phyloP scores from a whole-genome alignment of 2,113 vertebrate species.

The Abramis brama region DNA sequence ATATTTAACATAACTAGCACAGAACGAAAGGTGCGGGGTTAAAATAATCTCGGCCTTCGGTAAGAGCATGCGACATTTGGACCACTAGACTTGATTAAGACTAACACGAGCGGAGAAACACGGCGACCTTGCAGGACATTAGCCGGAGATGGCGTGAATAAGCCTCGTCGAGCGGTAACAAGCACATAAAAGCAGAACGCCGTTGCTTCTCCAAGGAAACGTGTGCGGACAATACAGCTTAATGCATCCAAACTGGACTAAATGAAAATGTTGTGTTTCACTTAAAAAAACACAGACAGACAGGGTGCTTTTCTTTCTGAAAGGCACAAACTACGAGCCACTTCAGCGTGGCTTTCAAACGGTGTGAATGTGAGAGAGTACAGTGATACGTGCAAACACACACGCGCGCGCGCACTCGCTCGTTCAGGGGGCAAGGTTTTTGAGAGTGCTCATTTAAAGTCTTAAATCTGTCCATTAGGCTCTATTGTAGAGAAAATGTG shows the following conservation, averaged over 20 bases:
- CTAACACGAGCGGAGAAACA: conserved; percentile 2
- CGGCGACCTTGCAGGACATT: conserved; percentile 2
- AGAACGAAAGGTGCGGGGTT: not conserved
- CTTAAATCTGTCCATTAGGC: conserved; percentile 91
- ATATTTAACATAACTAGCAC: not conserved
- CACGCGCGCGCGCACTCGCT: not conserved
- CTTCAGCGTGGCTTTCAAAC: conserved; percentile 42
- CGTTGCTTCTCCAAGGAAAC: not conserved
- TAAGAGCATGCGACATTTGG: not conserved
- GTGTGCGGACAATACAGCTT: conserved; percentile 17
- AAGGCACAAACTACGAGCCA: conserved; percentile 23
- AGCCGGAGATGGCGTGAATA: conserved; percentile 16
- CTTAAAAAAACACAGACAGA: conserved; percentile 24
- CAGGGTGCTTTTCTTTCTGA: conserved; percentile 17
- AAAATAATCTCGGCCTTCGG: not conserved
- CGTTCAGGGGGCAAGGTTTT: conserved; percentile 67
- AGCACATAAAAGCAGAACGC: conserved; percentile 24
- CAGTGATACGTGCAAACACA: not conserved
- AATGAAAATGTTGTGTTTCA: conserved; percentile 41
- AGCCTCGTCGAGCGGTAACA: conserved; percentile 10
- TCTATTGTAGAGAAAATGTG: conserved; percentile 89
- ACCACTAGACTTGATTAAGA: conserved; percentile 32
- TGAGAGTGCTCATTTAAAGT: conserved; percentile 84
- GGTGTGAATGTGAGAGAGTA: not conserved
- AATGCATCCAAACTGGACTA: conserved; percentile 35